A percentile compares a stretch with the other conserved stretches of the same genome.
Conservation (phyloP, 2,888 invertebrate genomes). For the Pelosia muscerda region DNA sequence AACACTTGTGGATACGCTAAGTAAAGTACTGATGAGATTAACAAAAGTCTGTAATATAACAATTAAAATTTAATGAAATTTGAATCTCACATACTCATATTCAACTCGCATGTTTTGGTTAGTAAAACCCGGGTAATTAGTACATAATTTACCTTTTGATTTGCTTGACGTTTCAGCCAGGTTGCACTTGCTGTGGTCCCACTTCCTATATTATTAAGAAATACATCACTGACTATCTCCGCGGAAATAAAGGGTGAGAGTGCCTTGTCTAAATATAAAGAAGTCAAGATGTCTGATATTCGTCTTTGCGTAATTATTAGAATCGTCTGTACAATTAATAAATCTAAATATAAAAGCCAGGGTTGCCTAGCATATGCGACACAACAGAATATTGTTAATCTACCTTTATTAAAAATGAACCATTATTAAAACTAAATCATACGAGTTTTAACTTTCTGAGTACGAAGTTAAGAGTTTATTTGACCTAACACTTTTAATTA, state of each 20-base stretch:
- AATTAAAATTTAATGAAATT: too few species aligned
- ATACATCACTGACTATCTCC: neutral
- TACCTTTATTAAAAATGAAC: slow-evolving; percentile 13
- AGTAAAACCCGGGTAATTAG: too few species aligned
- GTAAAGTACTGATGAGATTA: too few species aligned
- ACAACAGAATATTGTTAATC: slow-evolving; percentile 60
- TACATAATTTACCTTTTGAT: too few species aligned
- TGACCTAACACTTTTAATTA: neutral
- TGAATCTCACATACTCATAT: too few species aligned
- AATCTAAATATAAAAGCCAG: slow-evolving; percentile 49
- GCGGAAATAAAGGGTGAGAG: neutral
- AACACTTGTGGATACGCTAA: too few species aligned
- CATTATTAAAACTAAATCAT: neutral
- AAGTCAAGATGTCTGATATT: neutral
- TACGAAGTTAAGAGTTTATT: neutral
- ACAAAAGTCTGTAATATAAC: too few species aligned
- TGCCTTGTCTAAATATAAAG: neutral
- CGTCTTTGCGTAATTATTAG: neutral
- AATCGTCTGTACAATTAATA: slow-evolving; percentile 28
- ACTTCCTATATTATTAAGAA: too few species aligned
- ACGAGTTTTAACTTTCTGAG: slow-evolving; percentile 19
- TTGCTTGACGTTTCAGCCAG: too few species aligned
- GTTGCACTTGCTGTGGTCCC: too few species aligned
- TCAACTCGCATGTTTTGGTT: too few species aligned
- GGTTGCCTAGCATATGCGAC: slow-evolving; percentile 72